Conservation (phyloP, 2,797 vertebrate species). For the Notolabrus celidotus region DNA sequence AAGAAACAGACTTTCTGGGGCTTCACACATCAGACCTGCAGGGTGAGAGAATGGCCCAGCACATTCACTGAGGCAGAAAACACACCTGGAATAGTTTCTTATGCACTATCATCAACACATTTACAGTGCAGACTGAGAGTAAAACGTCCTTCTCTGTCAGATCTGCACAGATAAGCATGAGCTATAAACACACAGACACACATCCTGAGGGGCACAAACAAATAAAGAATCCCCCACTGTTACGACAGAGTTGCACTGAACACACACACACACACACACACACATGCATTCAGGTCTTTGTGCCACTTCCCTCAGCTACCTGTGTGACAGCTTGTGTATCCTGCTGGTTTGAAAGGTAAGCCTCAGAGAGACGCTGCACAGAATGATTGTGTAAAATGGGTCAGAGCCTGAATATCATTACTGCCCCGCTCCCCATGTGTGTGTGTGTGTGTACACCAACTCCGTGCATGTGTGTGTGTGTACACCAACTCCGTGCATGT, state of each 20-base stretch:
- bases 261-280: constrained; percentile 13
- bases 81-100: background rate
- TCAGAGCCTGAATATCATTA: constrained; percentile 83
- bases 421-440: constrained; percentile 39
- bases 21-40: background rate
- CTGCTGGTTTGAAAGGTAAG: constrained; percentile 67
- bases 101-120: background rate
- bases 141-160: constrained; percentile 19
- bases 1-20: background rate
- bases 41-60: background rate
- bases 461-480: constrained; percentile 34
- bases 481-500: no score
- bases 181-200: constrained; percentile 1
- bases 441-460: constrained; percentile 11
- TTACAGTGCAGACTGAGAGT: background rate
- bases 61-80: background rate
- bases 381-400: constrained; percentile 83
- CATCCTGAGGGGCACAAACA: constrained; percentile 24
- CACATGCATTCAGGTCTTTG: constrained; percentile 52
- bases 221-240: constrained; percentile 25
- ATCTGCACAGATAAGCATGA: constrained; percentile 3
- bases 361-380: constrained; percentile 67
- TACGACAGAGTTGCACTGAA: constrained; percentile 14
- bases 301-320: constrained; percentile 59
- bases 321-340: constrained; percentile 64